phyloP scores from a whole-genome alignment of 2,888 invertebrate species.

The Ecliptopera silaceata region DNA sequence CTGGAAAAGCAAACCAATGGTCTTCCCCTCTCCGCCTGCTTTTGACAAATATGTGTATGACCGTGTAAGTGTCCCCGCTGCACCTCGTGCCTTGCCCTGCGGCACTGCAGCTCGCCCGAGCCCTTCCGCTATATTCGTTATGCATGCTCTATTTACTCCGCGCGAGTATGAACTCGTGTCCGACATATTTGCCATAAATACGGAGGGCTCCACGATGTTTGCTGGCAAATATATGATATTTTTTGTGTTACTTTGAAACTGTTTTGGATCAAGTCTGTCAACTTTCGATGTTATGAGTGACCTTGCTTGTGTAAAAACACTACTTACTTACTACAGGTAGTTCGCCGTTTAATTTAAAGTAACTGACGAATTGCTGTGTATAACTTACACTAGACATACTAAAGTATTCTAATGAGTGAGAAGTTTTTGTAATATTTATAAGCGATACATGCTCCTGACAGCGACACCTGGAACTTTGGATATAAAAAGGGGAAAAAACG shows the following conservation, averaged over 20 bases:
- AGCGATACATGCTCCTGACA: neutral
- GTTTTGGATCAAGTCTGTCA: slow-evolving; percentile 5
- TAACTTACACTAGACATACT: too few relatives aligned
- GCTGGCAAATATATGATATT: slow-evolving; percentile 4
- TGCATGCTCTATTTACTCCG: slow-evolving; percentile 54
- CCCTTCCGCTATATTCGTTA: slow-evolving; percentile 50
- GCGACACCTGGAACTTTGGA: neutral
- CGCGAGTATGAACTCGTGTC: slow-evolving; percentile 43
- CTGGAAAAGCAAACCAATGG: too few relatives aligned
- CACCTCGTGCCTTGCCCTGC: slow-evolving; percentile 2
- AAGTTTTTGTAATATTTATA: too few relatives aligned
- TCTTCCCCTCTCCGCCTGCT: too few relatives aligned
- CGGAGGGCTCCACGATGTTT: slow-evolving; percentile 32
- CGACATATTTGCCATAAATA: slow-evolving; percentile 32
- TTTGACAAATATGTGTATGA: too few relatives aligned
- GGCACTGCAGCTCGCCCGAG: slow-evolving; percentile 30
- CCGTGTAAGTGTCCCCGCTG: neutral
- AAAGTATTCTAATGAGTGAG: too few relatives aligned
- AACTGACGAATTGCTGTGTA: too few relatives aligned
- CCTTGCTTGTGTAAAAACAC: too few relatives aligned
- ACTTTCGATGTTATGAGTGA: too few relatives aligned
- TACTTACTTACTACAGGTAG: too few relatives aligned
- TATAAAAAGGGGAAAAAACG: neutral
- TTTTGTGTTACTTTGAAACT: too few relatives aligned
- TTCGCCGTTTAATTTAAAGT: too few relatives aligned